Evolutionary conservation across 1,140 invertebrate species (phyloP), one percentile per base, ranked within the genome.

Genomic region (Brachionus angularis): DNA sequence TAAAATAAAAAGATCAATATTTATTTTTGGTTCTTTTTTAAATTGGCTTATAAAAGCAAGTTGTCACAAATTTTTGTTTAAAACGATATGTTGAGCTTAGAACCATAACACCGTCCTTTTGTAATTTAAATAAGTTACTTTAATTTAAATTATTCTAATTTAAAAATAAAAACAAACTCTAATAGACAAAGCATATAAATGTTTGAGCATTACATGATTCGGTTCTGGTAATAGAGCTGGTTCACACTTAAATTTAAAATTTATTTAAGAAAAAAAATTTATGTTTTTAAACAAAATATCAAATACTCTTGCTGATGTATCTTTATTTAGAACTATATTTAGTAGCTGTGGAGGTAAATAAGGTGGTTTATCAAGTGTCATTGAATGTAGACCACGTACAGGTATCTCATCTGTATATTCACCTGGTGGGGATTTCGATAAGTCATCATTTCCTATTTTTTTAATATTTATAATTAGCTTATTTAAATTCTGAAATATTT

Each of bases 131-230:
- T n/a, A n/a, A n/a, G n/a, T n/a, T n/a, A n/a, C n/a, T n/a, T n/a
- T n/a, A 55, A 55, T 12, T 21, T 69, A 49, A 71, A 72, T 21
- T 21, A 61, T 27, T 36, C 25, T 5, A 33, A 29, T 18, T 7
- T 34, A 53, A 55, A 18, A 67, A 3, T 25, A n/a, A 33, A 36
- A 21, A 49, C 42, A 74, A 73, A 83, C 82, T 77, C 98, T 97
- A 76, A 99, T 99, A 39, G 93, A 96, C 70, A 99, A 84, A 16
- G 96, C 96, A 84, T 99, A 99, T n/a, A 99, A 83, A 84, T 99
- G 96, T 83, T 98, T 98, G 74, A 99, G 85, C 95, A 98, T 98
- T 1, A 98, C 95, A 81, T 98, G 94, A 81, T 97, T 97, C 7
- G 74, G 96, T 83, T 98, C 93, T n/a, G 96, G 96, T 75, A 99